Base-by-base conservation (phyloP, 2,888 invertebrate species). In the Timandra comae region DNA sequence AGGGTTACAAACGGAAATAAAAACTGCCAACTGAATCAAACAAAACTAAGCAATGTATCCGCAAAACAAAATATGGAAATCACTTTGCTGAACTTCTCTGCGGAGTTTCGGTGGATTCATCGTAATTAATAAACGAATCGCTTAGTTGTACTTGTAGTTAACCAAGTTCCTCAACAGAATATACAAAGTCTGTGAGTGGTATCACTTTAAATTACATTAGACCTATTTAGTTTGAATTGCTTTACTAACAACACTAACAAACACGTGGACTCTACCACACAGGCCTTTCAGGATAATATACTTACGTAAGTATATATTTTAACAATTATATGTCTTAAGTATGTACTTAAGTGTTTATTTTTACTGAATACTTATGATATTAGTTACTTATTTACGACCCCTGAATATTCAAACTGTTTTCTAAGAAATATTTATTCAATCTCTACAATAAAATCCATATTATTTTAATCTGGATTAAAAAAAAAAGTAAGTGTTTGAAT, bases 71-170 rank as follows among this genome's bases (percentile, higher is more conserved):
- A 39, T 45, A 48, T 48, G 45, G 41, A 49, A 49, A 42, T 43
- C 36, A 36, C 37, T 36, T 33, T 23, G 2, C 21, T 35, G 24
- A 43, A 41, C 42, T 42, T 8, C 33, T 33, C 38, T 24, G 5
- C 24, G 6, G 9, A 24, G 24, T 2, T 9, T 38, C 43, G 40
- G 40, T 48, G 43, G 43, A 41, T 41, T 48, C 38, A 34, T 38
- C 38, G 45, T 48, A 46, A 48, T 48, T 46, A 48, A 46, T 48
- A 48, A 46, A 46, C 41, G 46, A 46, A 46, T 36, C 48, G 42
- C 46, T 46, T 46, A 42, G 43, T 43, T 46, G 41, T 46, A 42
- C 41, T 43, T 46, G 41, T 42, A 49, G 46, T 46, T 49, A 38
- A 22, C 41, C 37, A 42, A 49, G 43, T 46, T 49, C 30, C 43